Conservation (phyloP, 2,888 invertebrate species). For the Trissoscelio sp. region DNA sequence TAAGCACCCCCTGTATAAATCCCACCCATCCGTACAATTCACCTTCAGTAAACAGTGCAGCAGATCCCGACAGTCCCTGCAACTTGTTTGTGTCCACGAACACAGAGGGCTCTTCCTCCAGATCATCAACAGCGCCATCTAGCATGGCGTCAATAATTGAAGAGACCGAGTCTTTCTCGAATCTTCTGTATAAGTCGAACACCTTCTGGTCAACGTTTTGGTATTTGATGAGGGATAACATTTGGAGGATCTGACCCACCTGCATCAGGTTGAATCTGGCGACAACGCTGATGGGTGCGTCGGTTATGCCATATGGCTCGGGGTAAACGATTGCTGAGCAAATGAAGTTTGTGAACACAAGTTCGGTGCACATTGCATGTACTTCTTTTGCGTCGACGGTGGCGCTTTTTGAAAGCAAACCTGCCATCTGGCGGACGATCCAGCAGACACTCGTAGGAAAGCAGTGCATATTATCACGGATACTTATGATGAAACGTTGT, state of each 20-base stretch:
- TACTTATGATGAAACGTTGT: conserved; percentile 91
- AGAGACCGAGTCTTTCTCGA: conserved; percentile 92
- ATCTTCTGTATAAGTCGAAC: conserved; percentile 90
- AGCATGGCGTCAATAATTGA: conserved; percentile 90
- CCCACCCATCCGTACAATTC: conserved; percentile 87
- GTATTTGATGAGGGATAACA: conserved; percentile 93
- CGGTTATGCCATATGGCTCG: conserved; percentile 96
- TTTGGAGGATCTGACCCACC: conserved; percentile 96
- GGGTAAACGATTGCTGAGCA: conserved; percentile 99
- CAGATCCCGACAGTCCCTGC: conserved; percentile 86
- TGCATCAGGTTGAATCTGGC: conserved; percentile 95
- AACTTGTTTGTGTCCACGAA: conserved; percentile 83
- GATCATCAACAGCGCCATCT: conserved; percentile 83
- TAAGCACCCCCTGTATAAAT: conserved; percentile 84
- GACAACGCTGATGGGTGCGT: conserved; percentile 95
- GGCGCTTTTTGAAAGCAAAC: conserved; percentile 86
- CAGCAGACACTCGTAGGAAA: conserved; percentile 96
- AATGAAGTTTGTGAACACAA: conserved; percentile 96
- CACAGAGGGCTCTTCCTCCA: conserved; percentile 84
- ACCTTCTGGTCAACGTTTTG: conserved; percentile 91
- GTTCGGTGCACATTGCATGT: conserved; percentile 93
- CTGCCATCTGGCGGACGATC: conserved; percentile 94
- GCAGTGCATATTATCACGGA: conserved; percentile 93
- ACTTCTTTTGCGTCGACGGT: conserved; percentile 85
- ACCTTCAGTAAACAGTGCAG: conserved; percentile 88